Evolutionary conservation across 2,113 vertebrate genomes (phyloP), one percentile per base, ranked within the genome.

Genomic region (Anhinga rufa): DNA sequence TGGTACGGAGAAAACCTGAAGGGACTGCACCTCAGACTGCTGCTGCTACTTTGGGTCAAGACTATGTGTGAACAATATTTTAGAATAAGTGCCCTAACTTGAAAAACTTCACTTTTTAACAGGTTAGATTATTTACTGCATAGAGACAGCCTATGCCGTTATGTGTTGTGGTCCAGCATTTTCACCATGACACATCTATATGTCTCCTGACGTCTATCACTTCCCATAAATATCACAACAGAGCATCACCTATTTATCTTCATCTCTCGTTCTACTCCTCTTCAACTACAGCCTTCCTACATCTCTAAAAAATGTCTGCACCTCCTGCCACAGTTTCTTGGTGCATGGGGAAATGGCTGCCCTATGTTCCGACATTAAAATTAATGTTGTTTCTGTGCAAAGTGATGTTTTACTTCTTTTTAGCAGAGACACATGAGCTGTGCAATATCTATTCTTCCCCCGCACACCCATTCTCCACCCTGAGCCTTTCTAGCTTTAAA

Each of bases 391-490:
- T 92, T 44, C 42, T 46, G 4, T 40, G 13, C 25, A 66, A 29
- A 85, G 14, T 12, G 36, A 62, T 10, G 20, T 38, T 80, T 86
- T 57, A 5, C 19, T 62, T 42, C 7, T 58, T 84, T 71, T 60
- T 31, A 72, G 34, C 32, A 65, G 31, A 87, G 17, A 38, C 19
- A 29, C 4, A 1, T 4, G 21, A 88, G 14, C 26, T 74, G 10
- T 25, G 40, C 26, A 32, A 18, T 17, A 10, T 9, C 26, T 42
- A 10, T 44, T 65, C 22, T 51, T 54, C 26, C 40, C 40, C 14
- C 3, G 1, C 7, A 18, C 1, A 6, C 12, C 20, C 6, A 29
- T 58, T 36, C n/a, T 79, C 32, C 15, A 58, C 28, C 6, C 29
- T 72, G 52, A 96, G 49, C 40, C 44, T 88, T 69, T 68, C 66